Evolutionary conservation across 2,113 vertebrate genomes (phyloP), one percentile per base, ranked within the genome.

Genomic region (Gadus chalcogrammus): DNA sequence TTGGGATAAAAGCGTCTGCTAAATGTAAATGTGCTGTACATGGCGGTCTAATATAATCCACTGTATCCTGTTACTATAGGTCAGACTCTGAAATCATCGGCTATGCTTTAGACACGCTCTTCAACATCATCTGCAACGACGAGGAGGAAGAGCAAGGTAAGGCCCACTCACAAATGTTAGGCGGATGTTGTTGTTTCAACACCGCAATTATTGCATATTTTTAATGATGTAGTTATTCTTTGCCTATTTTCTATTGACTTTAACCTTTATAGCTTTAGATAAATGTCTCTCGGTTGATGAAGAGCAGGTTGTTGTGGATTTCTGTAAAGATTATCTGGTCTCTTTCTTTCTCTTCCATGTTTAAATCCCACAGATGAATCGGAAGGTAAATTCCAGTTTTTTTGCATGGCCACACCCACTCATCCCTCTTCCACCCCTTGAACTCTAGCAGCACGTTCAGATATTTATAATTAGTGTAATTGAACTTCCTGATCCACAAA

Each of bases 81-180:
- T 94, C 97, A 65, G 97, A 99, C 92, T 97, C 97, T 75, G 97
- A 99, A 94, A 99, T 99, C 85, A 96, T 99, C 67, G 97, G 95
- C 77, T 99, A 98, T 81, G 94, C 97, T 88, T 92, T 99, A 93
- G 97, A 99, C 88, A 98, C 97, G 0, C 88, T 99, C 31, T 98
- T 95, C 91, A 99, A 99, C 81, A 87, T 99, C 74, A 94, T 99
- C 88, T 96, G 94, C 69, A 99, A 96, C 75, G 97, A 99, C 73
- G 93, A 95, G 55, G 97, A 98, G 81, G 97, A 99, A 83, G 93
- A 98, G 70, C 94, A 93, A 94, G 97, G 97, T 99, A 94, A 35
- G 7, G 9, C 27, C 24, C 55, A 16, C n/a, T 58, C 17, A 13
- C n/a, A 58, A 58, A 58, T 58, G 55, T 7, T 58, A 35, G 5